Evolutionary conservation across 2,797 vertebrate species (phyloP), one percentile per base, ranked within the genome.

Genomic region (Ciconia nigra): DNA sequence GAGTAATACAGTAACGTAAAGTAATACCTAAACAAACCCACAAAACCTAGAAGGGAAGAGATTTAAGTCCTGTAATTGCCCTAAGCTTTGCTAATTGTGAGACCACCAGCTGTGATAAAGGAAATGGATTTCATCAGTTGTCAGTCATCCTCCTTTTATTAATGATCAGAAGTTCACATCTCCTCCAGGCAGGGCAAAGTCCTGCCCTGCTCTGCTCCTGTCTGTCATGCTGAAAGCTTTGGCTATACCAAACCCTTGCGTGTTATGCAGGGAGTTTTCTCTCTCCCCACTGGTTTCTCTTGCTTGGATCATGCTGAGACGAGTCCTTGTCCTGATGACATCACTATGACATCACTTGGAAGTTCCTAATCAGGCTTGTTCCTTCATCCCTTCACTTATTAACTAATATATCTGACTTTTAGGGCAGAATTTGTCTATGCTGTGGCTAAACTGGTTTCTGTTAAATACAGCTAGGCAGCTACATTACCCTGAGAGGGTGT

Each of bases 41-140:
- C 35, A 94, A 46, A 91, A 91, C 15, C 57, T 78, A 58, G 46
- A 87, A 79, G 52, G 71, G 63, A 83, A 92, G 28, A 63, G 39
- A 51, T 62, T 69, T 87, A 89, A 67, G 49, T 85, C 82, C 57
- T 63, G 29, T 83, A 87, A 87, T 61, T 92, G 69, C 67, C 87
- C 74, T 74, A 74, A 88, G 79, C 65, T 93, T 88, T 90, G 49
- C 57, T 96, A 96, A 90, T 93, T 91, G 46, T 86, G 65, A 81
- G 65, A 83, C 93, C 69, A 86, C 54, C 61, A 74, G 29, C 72
- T 83, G 82, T 86, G 94, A 90, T 55, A 81, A 87, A 93, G 79
- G 66, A 96, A 94, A 95, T 90, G 74, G 59, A 90, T 97, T 94
- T 96, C 37, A 87, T 72, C 87, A 87, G 54, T 41, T 96, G 76